Percentiles rank a stretch among this genome's conserved stretches.
These are phyloP conservation scores for Drosophila longiperda DNA, from an alignment of 2,888 invertebrate species.

Conservation along the genomic window DNA sequence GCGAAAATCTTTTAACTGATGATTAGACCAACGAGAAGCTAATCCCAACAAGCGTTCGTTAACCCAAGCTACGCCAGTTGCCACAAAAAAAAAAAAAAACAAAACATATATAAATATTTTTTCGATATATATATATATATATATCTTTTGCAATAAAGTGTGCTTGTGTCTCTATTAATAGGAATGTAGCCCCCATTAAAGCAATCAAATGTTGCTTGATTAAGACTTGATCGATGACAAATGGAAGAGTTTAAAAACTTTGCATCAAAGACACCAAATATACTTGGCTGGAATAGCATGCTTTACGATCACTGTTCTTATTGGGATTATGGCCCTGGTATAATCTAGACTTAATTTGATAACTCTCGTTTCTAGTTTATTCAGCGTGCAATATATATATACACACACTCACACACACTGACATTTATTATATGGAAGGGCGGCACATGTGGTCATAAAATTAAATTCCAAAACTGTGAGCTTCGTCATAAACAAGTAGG, in stretches of 20 bases:
- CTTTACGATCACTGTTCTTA: conserved; percentile 25
- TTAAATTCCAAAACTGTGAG: conserved; percentile 22
- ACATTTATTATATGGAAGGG: not conserved
- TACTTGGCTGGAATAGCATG: conserved; percentile 10
- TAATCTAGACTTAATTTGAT: conserved; percentile 21
- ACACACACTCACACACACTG: not conserved
- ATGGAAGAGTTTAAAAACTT: conserved; percentile 16
- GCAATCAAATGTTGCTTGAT: conserved; percentile 67
- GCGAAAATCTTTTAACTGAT: conserved; percentile 20
- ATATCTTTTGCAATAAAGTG: conserved; percentile 43
- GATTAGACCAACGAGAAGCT: conserved; percentile 20
- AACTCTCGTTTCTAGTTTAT: conserved; percentile 6
- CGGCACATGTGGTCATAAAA: conserved; percentile 31
- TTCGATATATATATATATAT: conserved; percentile 54
- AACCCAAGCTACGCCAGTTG: conserved; percentile 43
- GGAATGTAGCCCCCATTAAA: conserved; percentile 39
- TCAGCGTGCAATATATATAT: conserved; percentile 28
- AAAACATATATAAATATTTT: conserved; percentile 33
- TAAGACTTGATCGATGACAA: conserved; percentile 64
- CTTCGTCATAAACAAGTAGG: not conserved
- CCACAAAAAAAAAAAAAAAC: conserved; percentile 50
- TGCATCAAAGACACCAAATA: conserved; percentile 3
- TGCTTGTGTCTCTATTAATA: conserved; percentile 35
- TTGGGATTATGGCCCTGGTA: conserved; percentile 1
- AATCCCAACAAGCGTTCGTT: conserved; percentile 56